These are phyloP conservation scores for Hycleus phaleratus DNA, from an alignment of 1,140 invertebrate species.

Conservation along the genomic window DNA sequence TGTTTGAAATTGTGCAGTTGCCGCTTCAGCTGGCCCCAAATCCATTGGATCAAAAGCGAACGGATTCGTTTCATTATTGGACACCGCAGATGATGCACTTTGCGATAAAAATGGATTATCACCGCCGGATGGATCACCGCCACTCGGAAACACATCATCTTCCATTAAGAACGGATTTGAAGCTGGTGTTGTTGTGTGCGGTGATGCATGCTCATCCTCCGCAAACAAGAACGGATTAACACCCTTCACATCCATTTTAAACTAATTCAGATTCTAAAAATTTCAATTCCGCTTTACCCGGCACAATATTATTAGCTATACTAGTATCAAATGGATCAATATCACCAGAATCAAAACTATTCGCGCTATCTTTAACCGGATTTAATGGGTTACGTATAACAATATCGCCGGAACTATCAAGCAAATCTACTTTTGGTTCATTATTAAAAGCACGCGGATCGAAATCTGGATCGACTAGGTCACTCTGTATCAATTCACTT, in stretches of 20 bases:
- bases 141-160: conserved; percentile 38
- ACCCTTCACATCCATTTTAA: conserved; percentile 49
- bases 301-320: conserved; percentile 62
- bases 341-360: conserved; percentile 29
- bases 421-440: conserved; percentile 44
- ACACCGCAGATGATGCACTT: conserved; percentile 32
- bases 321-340: conserved; percentile 76
- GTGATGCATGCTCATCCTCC: conserved; percentile 49
- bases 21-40: conserved; percentile 44
- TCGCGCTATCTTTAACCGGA: conserved; percentile 47
- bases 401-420: conserved; percentile 52
- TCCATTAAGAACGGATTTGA: conserved; percentile 69
- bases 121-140: conserved; percentile 19
- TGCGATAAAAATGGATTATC: conserved; percentile 53
- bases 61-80: conserved; percentile 43
- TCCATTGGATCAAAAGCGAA: conserved; percentile 53
- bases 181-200: conserved; percentile 32
- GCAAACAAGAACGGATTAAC: conserved; percentile 71
- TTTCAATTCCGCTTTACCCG: conserved; percentile 69
- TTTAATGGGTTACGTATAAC: conserved; percentile 60
- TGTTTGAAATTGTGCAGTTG: conserved; percentile 19
- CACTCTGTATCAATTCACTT: conserved; percentile 50
- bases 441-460: conserved; percentile 44
- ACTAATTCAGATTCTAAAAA: conserved; percentile 55
- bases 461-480: conserved; percentile 43